Conservation (phyloP, 1,140 invertebrate species). For the Amyelois transitella region DNA sequence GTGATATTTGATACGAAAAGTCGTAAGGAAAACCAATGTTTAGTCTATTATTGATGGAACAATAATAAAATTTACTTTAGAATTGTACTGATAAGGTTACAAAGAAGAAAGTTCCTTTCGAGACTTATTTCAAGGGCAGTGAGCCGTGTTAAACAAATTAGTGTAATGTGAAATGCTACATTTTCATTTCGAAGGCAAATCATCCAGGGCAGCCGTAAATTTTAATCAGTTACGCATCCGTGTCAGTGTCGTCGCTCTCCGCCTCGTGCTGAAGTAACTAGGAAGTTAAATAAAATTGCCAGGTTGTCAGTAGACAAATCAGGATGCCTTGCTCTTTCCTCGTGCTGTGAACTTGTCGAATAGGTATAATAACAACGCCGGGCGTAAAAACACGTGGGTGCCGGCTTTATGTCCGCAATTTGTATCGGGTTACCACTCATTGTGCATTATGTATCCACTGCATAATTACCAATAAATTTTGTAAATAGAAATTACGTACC, state of each 20-base stretch:
- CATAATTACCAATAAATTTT: not conserved
- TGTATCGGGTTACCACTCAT: conserved; percentile 1
- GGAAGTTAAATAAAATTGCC: not conserved
- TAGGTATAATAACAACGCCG: too few species aligned
- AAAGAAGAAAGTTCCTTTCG: too few species aligned
- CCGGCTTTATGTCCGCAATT: not conserved
- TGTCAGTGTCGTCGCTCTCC: not conserved
- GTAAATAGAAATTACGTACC: conserved; percentile 18
- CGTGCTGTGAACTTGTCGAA: not conserved
- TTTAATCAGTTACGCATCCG: not conserved
- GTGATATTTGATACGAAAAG: too few species aligned
- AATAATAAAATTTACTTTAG: too few species aligned
- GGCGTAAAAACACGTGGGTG: conserved; percentile 10
- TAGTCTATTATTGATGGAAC: too few species aligned
- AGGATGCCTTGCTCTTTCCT: not conserved
- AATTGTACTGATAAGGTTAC: too few species aligned
- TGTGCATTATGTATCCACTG: not conserved
- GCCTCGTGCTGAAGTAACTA: not conserved
- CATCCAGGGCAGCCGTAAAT: not conserved
- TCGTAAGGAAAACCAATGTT: too few species aligned
- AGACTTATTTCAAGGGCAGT: too few species aligned
- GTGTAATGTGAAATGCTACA: not conserved
- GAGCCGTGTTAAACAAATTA: too few species aligned
- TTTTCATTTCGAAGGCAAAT: not conserved
- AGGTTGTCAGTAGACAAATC: not conserved